phyloP scores from a whole-genome alignment of 2,113 vertebrate species.

The Cyprinodon tularosa region DNA sequence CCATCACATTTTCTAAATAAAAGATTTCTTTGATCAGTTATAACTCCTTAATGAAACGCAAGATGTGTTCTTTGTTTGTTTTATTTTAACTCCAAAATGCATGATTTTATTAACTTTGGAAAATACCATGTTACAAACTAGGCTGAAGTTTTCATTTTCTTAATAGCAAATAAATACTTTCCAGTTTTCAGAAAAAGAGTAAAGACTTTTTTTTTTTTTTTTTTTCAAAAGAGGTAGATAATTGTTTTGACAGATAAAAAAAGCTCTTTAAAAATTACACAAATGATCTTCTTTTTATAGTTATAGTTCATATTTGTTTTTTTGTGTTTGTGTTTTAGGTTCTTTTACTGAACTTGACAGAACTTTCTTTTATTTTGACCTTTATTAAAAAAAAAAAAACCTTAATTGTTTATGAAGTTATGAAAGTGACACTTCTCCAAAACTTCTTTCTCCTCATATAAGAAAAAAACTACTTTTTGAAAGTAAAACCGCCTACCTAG shows the following conservation, averaged over 20 bases:
- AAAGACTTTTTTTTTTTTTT: too few relatives aligned
- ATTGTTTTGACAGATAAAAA: not conserved
- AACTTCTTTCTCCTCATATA: conserved; percentile 20
- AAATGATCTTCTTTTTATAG: not conserved
- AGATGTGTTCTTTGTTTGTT: not conserved
- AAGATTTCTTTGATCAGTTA: not conserved
- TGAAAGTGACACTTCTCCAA: conserved; percentile 7
- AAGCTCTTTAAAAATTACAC: not conserved
- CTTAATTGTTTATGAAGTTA: not conserved
- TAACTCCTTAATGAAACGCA: not conserved
- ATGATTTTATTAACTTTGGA: not conserved
- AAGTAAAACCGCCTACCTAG: conserved; percentile 54
- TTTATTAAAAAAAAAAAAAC: not conserved
- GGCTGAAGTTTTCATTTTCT: not conserved
- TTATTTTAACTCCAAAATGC: not conserved
- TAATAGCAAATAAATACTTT: not conserved
- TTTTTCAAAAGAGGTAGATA: too few relatives aligned
- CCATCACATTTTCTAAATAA: not conserved
- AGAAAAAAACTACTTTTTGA: conserved; percentile 19
- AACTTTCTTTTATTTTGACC: not conserved
- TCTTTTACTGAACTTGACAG: not conserved
- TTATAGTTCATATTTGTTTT: not conserved
- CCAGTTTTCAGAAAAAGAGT: not conserved
- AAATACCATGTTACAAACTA: not conserved
- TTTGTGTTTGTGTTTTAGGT: not conserved